Conservation (phyloP, 2,113 vertebrate genomes). For the Benthochromis sp. region DNA sequence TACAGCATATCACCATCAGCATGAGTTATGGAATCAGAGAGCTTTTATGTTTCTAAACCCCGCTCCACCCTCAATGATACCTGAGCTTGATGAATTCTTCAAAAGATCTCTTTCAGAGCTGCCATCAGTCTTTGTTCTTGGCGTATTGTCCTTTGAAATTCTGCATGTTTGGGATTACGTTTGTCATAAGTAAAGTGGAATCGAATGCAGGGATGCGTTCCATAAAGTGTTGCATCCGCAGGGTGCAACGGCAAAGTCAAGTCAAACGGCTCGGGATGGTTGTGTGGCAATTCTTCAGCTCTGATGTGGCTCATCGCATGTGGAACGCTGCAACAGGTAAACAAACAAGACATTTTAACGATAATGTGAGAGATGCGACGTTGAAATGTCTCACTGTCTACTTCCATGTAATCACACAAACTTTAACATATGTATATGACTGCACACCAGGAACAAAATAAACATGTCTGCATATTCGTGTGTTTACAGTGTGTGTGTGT, state of each 20-base stretch:
- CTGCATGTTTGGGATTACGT: not conserved
- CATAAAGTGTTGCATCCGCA: not conserved
- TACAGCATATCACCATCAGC: not conserved
- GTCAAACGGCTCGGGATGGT: not conserved
- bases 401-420: not conserved
- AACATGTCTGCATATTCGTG: not conserved
- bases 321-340: not conserved
- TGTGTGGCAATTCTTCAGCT: not conserved
- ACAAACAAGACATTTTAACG: slow-evolving; percentile 28
- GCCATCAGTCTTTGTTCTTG: not conserved
- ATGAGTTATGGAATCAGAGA: not conserved
- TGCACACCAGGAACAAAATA: not conserved
- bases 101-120: slow-evolving; percentile 2
- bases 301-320: not conserved
- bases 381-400: not conserved
- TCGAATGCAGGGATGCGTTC: not conserved
- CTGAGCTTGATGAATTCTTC: not conserved
- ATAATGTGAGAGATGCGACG: not conserved
- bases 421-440: not conserved
- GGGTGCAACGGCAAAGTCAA: not conserved
- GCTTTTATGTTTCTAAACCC: not conserved
- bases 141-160: not conserved
- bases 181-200: not conserved
- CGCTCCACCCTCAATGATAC: not conserved
- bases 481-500: not conserved